Evolutionary conservation across 2,888 invertebrate species (phyloP).

Genomic region (Resseliella maxima): DNA sequence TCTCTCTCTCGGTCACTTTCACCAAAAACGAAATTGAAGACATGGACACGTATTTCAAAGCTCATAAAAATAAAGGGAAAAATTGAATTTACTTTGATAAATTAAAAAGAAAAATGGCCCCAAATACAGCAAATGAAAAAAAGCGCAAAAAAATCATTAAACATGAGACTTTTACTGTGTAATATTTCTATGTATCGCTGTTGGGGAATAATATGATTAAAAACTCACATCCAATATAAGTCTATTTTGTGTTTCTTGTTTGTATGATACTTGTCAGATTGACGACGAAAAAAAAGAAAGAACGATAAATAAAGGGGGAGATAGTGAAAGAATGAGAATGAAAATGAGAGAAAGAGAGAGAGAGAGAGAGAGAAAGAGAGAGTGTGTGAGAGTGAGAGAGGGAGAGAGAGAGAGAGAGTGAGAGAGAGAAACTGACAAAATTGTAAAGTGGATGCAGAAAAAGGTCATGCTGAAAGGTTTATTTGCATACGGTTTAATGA

Average conservation of each 20-base stretch:
- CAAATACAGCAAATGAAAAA: background rate
- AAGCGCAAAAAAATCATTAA: background rate
- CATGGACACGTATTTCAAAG: background rate
- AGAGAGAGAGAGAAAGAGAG: background rate
- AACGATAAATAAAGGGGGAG: background rate
- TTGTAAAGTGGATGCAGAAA: background rate
- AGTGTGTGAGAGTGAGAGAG: background rate
- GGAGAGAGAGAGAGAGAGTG: background rate
- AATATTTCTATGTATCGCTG: background rate
- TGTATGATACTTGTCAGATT: background rate
- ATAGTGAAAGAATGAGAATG: background rate
- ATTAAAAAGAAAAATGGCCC: background rate
- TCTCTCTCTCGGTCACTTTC: no score
- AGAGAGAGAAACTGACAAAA: background rate
- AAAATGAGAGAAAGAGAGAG: background rate
- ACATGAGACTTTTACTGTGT: background rate
- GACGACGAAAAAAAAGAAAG: background rate
- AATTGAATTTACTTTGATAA: slow-evolving; percentile 23
- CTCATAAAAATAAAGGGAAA: background rate
- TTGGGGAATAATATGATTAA: background rate
- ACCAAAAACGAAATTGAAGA: no score
- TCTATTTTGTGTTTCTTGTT: background rate
- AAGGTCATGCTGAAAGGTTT: background rate
- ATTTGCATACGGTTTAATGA: background rate
- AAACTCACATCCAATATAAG: background rate